phyloP scores from a whole-genome alignment of 2,888 invertebrate genomes.

The Aporophyla nigra region DNA sequence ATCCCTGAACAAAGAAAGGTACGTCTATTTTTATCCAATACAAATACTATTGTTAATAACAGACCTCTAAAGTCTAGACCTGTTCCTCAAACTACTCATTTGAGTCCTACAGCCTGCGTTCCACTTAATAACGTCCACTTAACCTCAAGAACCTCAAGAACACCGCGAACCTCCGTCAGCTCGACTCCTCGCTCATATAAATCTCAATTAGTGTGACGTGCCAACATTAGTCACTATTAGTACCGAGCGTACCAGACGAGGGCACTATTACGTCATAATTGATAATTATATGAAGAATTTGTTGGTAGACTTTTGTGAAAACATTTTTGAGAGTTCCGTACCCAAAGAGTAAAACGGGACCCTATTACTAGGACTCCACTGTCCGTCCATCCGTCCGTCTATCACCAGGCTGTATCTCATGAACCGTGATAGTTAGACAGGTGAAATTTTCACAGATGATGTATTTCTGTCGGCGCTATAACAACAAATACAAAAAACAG shows the following conservation, averaged over 20 bases:
- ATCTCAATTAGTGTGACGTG: slow-evolving; percentile 67
- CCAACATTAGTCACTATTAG: slow-evolving; percentile 67
- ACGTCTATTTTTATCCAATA: no score
- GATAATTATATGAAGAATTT: slow-evolving; percentile 50
- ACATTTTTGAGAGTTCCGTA: no score
- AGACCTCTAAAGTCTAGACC: not conserved
- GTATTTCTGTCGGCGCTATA: no score
- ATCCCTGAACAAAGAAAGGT: no score
- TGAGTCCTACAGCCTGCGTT: slow-evolving; percentile 13
- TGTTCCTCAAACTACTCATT: not conserved
- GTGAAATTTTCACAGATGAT: no score
- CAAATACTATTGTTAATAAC: not conserved
- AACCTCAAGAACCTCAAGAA: slow-evolving; percentile 43
- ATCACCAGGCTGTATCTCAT: no score
- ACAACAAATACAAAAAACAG: no score
- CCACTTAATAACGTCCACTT: slow-evolving; percentile 53
- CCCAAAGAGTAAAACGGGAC: no score
- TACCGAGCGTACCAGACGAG: slow-evolving; percentile 16
- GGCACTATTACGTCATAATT: slow-evolving; percentile 58
- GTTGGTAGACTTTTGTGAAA: not conserved
- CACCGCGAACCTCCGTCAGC: slow-evolving; percentile 44
- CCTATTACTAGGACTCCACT: no score
- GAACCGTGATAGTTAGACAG: no score
- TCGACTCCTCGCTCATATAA: slow-evolving; percentile 50
- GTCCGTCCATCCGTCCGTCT: no score